Base-by-base conservation (phyloP, 2,888 invertebrate species). In the Drosophila maculinotata region DNA sequence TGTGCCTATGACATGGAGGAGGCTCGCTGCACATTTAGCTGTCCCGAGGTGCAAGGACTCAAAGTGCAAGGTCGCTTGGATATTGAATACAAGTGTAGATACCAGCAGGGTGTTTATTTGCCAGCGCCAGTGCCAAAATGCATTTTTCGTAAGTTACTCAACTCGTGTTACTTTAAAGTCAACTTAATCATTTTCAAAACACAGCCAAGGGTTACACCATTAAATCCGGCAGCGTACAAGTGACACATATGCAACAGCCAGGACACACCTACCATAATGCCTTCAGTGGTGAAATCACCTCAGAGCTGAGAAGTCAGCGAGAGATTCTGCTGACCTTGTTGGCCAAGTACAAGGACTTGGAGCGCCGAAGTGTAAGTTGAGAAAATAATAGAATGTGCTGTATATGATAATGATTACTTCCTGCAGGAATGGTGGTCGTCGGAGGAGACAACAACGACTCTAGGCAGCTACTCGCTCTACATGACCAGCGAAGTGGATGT, bases 61-160 rank as follows among this genome's bases (percentile, higher is more conserved):
- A 87, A 92, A 14, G 95, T 95, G 82, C 93, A 94, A 66, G 92
- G 93, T 4, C 91, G 93, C 0, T 93, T 95, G 0, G 94, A 94
- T 0, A 89, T 92, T 0, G 71, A 92, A 1, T 96, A 97, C 90
- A 93, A 92, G 23, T 97, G 97, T 81, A 91, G 90, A 33, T 96
- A 95, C 79, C 92, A 93, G 5, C 92, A 92, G 0, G 96, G 96
- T 0, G 69, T 91, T 3, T 97, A 94, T 89, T 83, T 92, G 30
- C 97, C 97, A 0, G 92, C 92, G 26, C 94, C 95, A 0, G 92
- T 96, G 60, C 97, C 97, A 0, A 94, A 94, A 75, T 97, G 97
- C 82, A 91, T 94, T 9, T 94, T 93, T 79, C 93, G 95, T 94
- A 89, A 92, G 92, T 88, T 10, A 1, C 1, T n/a, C 0, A 12